Evolutionary conservation across 2,113 vertebrate species (phyloP).

Genomic region (Xiphorhynchus elegans): DNA sequence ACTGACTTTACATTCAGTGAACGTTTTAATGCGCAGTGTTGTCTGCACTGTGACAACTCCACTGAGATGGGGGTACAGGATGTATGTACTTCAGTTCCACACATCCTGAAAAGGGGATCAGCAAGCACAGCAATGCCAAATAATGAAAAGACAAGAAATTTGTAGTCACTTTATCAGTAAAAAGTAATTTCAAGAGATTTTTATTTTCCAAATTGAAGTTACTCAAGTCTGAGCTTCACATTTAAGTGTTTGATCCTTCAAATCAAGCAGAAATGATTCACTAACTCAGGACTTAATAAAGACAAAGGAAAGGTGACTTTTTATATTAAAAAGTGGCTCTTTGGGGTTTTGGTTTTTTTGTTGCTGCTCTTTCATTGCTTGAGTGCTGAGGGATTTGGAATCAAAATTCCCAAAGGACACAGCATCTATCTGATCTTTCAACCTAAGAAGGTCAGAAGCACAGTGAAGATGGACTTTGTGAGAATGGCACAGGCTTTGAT

Average conservation of each 20-base stretch:
- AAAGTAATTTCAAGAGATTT: neutral
- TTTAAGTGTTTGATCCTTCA: neutral
- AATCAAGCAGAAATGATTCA: neutral
- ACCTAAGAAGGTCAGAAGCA: neutral
- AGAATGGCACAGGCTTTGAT: neutral
- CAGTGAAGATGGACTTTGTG: neutral
- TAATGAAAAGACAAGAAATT: neutral
- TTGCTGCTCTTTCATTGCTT: neutral
- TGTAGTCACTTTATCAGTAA: neutral
- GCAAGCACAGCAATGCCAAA: neutral
- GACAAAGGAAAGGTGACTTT: neutral
- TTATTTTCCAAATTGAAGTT: neutral
- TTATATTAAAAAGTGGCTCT: neutral
- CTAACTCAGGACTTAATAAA: neutral
- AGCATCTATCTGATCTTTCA: neutral
- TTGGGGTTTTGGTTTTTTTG: accelerated
- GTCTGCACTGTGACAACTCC: neutral
- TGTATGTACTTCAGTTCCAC: neutral
- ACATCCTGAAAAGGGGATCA: neutral
- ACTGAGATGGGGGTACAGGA: neutral
- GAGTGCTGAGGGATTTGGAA: neutral
- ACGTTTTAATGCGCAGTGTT: accelerated
- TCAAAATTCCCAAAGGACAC: neutral
- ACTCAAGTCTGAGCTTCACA: neutral
- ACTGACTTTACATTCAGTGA: neutral